Percentiles rank a stretch among this genome's conserved stretches.
Conservation (phyloP, 2,113 vertebrate genomes). For the Sceloporus tristichus region DNA sequence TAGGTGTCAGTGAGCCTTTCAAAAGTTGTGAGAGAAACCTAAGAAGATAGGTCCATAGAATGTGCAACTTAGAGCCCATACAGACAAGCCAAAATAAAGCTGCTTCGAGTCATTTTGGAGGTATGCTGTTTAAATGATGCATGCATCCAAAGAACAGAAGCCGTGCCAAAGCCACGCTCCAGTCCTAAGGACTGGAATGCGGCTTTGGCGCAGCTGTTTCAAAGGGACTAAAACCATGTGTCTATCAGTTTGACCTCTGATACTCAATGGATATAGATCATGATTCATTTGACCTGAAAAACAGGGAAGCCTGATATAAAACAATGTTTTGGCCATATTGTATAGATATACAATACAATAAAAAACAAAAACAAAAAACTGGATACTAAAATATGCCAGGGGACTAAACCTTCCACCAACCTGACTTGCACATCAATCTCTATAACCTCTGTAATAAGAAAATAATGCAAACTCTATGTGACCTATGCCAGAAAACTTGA, state of each 20-base stretch:
- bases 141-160: too few relatives aligned
- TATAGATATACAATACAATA: not conserved
- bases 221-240: not conserved
- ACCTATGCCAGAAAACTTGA: not conserved
- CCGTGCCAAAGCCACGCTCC: too few relatives aligned
- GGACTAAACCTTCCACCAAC: not conserved
- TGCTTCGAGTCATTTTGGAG: too few relatives aligned
- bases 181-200: too few relatives aligned
- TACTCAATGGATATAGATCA: not conserved
- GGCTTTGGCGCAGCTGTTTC: too few relatives aligned
- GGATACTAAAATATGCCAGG: not conserved
- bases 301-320: not conserved
- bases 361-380: not conserved
- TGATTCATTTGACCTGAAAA: not conserved
- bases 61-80: too few relatives aligned
- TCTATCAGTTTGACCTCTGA: not conserved
- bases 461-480: not conserved
- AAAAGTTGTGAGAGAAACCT: too few relatives aligned
- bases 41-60: too few relatives aligned
- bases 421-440: not conserved
- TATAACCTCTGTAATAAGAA: not conserved
- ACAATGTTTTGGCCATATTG: not conserved
- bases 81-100: too few relatives aligned
- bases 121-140: too few relatives aligned
- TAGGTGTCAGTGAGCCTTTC: too few relatives aligned